phyloP scores from a whole-genome alignment of 2,888 invertebrate genomes.

The Stictocephala bisonia region DNA sequence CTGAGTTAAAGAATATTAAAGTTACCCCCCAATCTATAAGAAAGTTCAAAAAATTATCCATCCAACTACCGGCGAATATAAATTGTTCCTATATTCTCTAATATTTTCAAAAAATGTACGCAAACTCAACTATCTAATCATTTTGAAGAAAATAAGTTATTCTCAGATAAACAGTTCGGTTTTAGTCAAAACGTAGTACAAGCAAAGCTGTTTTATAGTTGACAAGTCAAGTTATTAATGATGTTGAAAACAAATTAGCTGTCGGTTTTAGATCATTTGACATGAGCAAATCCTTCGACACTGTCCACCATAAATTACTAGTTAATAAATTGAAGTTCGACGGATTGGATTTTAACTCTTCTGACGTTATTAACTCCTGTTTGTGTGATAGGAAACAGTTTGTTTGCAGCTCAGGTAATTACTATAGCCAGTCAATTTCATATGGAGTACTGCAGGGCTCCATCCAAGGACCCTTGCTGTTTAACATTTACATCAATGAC shows the following conservation, averaged over 20 bases:
- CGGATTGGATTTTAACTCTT: not conserved
- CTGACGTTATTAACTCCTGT: not conserved
- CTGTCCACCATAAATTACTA: not conserved
- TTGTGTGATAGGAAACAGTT: conserved; percentile 11
- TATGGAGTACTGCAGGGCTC: not conserved
- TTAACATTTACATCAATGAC: conserved; percentile 8
- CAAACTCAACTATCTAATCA: no score
- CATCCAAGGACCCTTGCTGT: not conserved
- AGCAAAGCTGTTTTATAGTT: not conserved
- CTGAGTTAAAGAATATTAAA: no score
- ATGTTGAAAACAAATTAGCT: not conserved
- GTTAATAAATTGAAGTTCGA: not conserved
- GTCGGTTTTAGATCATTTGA: not conserved
- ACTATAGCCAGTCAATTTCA: not conserved
- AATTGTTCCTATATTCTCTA: no score
- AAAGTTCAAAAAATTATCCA: no score
- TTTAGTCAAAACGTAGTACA: not conserved
- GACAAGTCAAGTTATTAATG: not conserved
- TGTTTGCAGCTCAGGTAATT: not conserved
- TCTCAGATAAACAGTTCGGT: not conserved
- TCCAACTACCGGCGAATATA: no score
- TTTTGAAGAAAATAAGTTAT: no score
- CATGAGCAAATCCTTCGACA: not conserved
- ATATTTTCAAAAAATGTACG: no score
- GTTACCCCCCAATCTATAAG: no score